These are phyloP conservation scores for Xanthorhoe designata DNA, from an alignment of 2,888 invertebrate species.

Conservation along the genomic window DNA sequence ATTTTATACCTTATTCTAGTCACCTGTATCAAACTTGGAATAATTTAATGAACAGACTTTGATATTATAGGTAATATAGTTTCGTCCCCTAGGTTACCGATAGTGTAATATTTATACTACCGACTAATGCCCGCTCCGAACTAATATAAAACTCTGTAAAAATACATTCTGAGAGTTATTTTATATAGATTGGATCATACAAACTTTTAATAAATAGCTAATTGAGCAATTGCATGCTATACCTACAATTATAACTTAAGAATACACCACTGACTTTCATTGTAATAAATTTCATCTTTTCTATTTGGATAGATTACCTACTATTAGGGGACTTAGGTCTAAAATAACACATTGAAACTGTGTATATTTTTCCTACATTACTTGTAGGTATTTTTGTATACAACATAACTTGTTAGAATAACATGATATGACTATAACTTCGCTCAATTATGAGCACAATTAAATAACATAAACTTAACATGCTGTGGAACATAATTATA, in stretches of 20 bases:
- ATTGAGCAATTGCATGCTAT: slow-evolving; percentile 44
- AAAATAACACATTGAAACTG: slow-evolving; percentile 4
- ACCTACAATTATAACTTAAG: not conserved
- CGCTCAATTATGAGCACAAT: not conserved
- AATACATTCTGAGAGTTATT: not conserved
- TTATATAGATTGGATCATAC: not conserved
- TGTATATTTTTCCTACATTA: slow-evolving; percentile 54
- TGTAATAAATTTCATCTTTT: not conserved
- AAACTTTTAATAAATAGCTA: slow-evolving; percentile 54
- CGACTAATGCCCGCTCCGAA: slow-evolving; percentile 12
- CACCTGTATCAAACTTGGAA: slow-evolving; percentile 23
- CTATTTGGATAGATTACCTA: not conserved
- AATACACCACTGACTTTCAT: not conserved
- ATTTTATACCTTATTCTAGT: slow-evolving; percentile 2
- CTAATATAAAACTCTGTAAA: not conserved
- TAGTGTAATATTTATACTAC: not conserved
- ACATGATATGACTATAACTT: not conserved
- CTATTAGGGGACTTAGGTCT: not conserved
- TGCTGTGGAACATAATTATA: not conserved
- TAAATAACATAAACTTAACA: not conserved
- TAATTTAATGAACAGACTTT: slow-evolving; percentile 7
- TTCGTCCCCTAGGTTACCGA: slow-evolving; percentile 4
- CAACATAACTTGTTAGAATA: slow-evolving; percentile 20
- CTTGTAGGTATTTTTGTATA: slow-evolving; percentile 61
- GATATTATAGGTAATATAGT: not conserved